Percentiles rank a stretch among this genome's conserved stretches.
Conservation (phyloP, 2,797 vertebrate genomes). For the Mus spretus region DNA sequence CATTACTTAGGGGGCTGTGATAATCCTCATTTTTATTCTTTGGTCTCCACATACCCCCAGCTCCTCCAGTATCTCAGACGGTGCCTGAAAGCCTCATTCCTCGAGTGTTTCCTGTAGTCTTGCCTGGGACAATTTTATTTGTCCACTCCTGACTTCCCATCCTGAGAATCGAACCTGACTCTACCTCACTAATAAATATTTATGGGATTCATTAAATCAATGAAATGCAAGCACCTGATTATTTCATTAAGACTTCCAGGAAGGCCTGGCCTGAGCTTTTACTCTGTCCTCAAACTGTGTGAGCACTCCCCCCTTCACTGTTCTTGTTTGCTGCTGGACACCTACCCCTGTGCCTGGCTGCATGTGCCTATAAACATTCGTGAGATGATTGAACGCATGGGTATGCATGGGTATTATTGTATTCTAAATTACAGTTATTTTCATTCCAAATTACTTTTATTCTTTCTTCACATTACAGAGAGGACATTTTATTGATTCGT, state of each 20-base stretch:
- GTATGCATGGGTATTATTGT: neutral
- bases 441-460: constrained; percentile 36
- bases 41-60: too few species aligned
- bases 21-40: neutral
- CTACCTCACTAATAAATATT: neutral
- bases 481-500: constrained; percentile 3
- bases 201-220: neutral
- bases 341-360: neutral
- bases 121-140: neutral
- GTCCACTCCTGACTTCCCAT: neutral
- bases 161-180: neutral
- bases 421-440: constrained; percentile 42
- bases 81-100: too few species aligned
- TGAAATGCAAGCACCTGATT: neutral
- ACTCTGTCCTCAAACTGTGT: rapidly evolving
- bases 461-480: neutral
- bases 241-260: neutral
- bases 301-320: rapidly evolving
- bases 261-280: neutral
- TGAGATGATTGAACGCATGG: neutral
- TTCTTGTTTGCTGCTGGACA: neutral
- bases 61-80: neutral
- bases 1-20: too few species aligned
- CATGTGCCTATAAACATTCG: neutral
- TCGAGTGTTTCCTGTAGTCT: rapidly evolving